Base-by-base conservation (phyloP, 1,140 invertebrate genomes). In the Pogonognathellus flavescens region DNA sequence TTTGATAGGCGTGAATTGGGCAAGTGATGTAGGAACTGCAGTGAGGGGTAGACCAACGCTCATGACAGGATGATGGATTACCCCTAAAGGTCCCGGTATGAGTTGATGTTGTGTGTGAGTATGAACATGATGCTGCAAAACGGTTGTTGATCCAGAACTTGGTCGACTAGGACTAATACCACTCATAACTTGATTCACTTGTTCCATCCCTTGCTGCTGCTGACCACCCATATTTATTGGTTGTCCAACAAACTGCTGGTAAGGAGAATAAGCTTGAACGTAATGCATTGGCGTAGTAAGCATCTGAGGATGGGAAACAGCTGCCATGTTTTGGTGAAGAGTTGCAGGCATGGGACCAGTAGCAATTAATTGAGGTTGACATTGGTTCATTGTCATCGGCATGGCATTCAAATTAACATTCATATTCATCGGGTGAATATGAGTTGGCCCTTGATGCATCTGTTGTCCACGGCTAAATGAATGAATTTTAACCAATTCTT, bases 401-500 rank as follows among this genome's bases (percentile, higher is more conserved):
- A 57, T 82, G 1, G 83, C 22, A 41, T 25, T 57, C 53, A 57
- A 5, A 31, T 76, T 76, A 2, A 76, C 70, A 76, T 76, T 70
- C 72, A 85, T 85, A 25, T 25, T 55, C 5, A 82, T 82, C 14
- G 31, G 60, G 11, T 70, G 83, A 55, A 70, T 84, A 53, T 49
- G 31, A 41, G 31, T 25, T 52, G 80, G 80, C 3, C 25, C 18
- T 55, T 31, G n/a, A n/a, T n/a, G 16, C 57, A 22, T 49, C 8
- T 59, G 13, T 10, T 66, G 76, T 60, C 59, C 53, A 49, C 81
- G 9, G 25, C 82, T 70, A 16, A 80, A 84, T 14, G 88, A 86
- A 52, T 89, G 88, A 22, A 88, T 84, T 84, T 89, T 88, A 18
- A 80, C 82, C n/a, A 89, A 62, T 82, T 88, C 88, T 72, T 91